Evolutionary conservation across 2,797 vertebrate genomes (phyloP).

Genomic region (Mallotus villosus): DNA sequence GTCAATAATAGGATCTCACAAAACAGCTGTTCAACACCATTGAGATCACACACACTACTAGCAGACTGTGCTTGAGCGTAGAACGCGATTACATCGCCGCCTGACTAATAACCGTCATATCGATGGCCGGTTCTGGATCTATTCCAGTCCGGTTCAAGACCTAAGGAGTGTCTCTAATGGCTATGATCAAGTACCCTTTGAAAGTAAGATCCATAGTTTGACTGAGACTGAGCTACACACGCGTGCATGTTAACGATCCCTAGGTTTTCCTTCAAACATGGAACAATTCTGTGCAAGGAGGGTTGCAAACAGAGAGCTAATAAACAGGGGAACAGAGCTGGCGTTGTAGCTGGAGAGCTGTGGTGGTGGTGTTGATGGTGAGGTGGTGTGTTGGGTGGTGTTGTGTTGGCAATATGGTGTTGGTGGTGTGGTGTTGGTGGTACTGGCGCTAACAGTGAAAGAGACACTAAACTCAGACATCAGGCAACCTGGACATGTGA

Average conservation of each 20-base stretch:
- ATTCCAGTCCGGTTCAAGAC: not conserved
- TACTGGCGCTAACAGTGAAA: no score
- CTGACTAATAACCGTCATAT: not conserved
- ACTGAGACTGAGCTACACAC: no score
- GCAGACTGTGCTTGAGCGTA: no score
- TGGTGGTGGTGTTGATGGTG: no score
- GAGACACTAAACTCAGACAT: not conserved
- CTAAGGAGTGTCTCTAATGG: no score
- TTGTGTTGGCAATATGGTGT: no score
- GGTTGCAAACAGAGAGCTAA: not conserved
- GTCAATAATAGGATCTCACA: not conserved
- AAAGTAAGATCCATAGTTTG: not conserved
- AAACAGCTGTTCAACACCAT: not conserved
- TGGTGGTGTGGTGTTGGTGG: no score
- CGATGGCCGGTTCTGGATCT: not conserved
- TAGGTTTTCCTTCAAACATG: no score
- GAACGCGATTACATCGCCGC: not conserved
- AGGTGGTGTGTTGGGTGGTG: no score
- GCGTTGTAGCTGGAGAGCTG: no score
- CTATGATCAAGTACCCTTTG: not conserved
- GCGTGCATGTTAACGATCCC: no score
- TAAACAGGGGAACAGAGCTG: not conserved
- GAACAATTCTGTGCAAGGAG: not conserved
- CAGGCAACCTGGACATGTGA: not conserved
- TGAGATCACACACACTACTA: no score